A percentile compares a stretch with the other conserved stretches of the same genome.
Evolutionary conservation across 2,113 vertebrate species (phyloP).

Genomic region (Pagrus major): DNA sequence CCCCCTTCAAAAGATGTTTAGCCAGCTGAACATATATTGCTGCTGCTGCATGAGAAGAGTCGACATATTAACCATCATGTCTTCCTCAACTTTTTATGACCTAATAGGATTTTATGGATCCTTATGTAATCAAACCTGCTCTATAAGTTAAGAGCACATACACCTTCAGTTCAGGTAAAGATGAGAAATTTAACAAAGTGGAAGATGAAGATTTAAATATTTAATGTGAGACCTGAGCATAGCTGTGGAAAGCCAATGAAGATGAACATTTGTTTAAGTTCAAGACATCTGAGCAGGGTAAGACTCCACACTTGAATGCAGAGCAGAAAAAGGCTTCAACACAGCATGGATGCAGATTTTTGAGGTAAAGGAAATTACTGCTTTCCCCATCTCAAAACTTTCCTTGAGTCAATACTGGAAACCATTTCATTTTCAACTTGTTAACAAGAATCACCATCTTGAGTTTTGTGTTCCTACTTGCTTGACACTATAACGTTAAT

Average conservation of each 20-base stretch:
- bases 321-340: not conserved
- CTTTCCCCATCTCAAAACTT: not conserved
- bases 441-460: not conserved
- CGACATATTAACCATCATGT: not conserved
- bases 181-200: slow-evolving; percentile 7
- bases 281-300: not conserved
- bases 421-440: not conserved
- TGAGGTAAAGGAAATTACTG: slow-evolving; percentile 1
- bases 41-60: not conserved
- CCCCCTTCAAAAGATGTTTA: slow-evolving; percentile 10
- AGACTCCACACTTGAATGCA: slow-evolving; percentile 6
- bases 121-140: slow-evolving; percentile 36
- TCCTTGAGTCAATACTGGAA: not conserved
- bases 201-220: slow-evolving; percentile 40
- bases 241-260: slow-evolving; percentile 3
- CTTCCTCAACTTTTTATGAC: slow-evolving; percentile 30
- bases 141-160: slow-evolving; percentile 20
- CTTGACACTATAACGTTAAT: not conserved
- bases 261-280: slow-evolving; percentile 27
- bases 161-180: slow-evolving; percentile 29
- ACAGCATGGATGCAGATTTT: not conserved
- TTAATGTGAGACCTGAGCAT: slow-evolving; percentile 28
- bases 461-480: not conserved
- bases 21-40: slow-evolving; percentile 37
- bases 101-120: slow-evolving; percentile 38